Evolutionary conservation across 2,797 vertebrate species (phyloP), one percentile per base, ranked within the genome.

Genomic region (Cercopithecus petaurista): DNA sequence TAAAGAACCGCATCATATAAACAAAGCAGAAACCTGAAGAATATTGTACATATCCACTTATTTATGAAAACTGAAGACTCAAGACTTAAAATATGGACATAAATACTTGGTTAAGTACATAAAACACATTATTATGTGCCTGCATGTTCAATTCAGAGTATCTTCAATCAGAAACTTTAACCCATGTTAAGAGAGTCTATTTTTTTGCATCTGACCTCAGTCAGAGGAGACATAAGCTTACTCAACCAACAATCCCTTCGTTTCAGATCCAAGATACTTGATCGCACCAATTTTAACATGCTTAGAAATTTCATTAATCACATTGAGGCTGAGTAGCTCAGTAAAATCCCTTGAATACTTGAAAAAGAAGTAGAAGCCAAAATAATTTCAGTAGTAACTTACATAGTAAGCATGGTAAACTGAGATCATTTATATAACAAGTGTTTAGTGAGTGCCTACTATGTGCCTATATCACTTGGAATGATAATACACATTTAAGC

Each of bases 271-370:
- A 83, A 92, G 72, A 94, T 55, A 89, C 70, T 94, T 10, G 0
- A 64, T 17, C 84, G 82, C 55, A 95, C 36, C 76, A 73, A 94
- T 84, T 92, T 96, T 73, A 96, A 83, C 88, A 88, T 92, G 93
- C 26, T 84, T 88, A 90, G 83, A 94, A 97, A 94, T 95, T 61
- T 96, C 86, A 96, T 96, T 93, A 97, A 85, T 89, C 93, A 96
- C 83, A 93, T 0, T 46, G 64, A 96, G 50, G 85, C 81, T 73
- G 55, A 92, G 72, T 88, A 86, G 77, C 39, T 67, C 61, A 95
- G 64, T 50, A 93, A 97, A 97, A 93, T 55, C 39, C 61, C 82
- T 57, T 46, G 22, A 91, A 91, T 82, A 90, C 41, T 88, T 94
- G 80, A 94, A 93, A 93, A 93, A 85, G 15, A 96, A 92, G 57